These are phyloP conservation scores for Amblyteles armatorius DNA, from an alignment of 2,888 invertebrate species.

Conservation along the genomic window DNA sequence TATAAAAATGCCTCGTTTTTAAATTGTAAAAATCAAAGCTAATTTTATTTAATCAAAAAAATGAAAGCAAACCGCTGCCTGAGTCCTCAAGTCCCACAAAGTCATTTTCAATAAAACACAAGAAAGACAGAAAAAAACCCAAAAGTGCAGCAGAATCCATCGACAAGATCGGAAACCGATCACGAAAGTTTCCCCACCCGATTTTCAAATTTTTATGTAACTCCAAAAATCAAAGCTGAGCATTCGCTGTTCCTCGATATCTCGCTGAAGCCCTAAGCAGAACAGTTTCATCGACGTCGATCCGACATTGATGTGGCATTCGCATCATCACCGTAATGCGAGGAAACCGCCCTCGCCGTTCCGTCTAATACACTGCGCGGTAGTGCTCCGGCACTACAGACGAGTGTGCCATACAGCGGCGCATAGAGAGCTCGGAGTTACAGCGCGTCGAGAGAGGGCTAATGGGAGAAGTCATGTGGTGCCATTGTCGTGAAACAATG, in stretches of 20 bases:
- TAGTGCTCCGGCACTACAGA: slow-evolving; percentile 29
- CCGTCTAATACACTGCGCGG: slow-evolving; percentile 2
- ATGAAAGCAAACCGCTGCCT: slow-evolving; percentile 64
- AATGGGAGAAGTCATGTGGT: slow-evolving; percentile 71
- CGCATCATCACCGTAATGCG: slow-evolving; percentile 9
- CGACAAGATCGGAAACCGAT: background rate
- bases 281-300: slow-evolving; percentile 3
- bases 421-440: slow-evolving; percentile 22
- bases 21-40: slow-evolving; percentile 42
- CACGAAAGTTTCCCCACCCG: background rate
- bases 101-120: background rate
- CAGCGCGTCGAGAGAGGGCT: slow-evolving; percentile 59
- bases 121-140: background rate
- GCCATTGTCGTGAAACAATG: slow-evolving; percentile 69
- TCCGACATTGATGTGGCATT: slow-evolving; percentile 11
- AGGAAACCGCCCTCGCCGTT: slow-evolving; percentile 11
- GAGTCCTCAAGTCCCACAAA: slow-evolving; percentile 14
- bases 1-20: no score
- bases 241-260: background rate
- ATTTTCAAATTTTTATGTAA: no score
- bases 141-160: background rate
- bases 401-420: slow-evolving; percentile 30
- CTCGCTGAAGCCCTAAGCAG: background rate
- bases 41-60: slow-evolving; percentile 33
- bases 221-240: background rate